A percentile compares a stretch with the other conserved stretches of the same genome.
phyloP scores from a whole-genome alignment of 2,888 invertebrate genomes.

The Gisinianus flammeolus region DNA sequence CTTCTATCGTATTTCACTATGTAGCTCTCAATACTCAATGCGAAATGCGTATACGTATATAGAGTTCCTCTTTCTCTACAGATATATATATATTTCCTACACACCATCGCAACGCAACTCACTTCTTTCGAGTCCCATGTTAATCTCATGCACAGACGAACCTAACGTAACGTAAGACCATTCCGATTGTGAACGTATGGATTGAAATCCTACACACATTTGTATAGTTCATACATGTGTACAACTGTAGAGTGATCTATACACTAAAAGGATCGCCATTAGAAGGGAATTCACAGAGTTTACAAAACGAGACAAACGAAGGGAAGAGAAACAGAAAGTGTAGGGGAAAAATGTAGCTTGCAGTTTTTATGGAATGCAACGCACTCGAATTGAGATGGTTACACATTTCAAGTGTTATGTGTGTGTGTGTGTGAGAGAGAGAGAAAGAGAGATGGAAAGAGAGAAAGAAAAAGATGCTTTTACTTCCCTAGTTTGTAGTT shows the following conservation, averaged over 20 bases:
- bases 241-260: background rate
- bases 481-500: background rate
- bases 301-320: background rate
- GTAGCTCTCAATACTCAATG: too few species aligned
- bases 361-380: background rate
- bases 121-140: too few species aligned
- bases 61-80: too few species aligned
- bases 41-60: too few species aligned
- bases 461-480: background rate
- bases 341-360: background rate
- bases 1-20: too few species aligned
- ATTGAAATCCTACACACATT: too few species aligned
- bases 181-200: too few species aligned
- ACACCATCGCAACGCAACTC: too few species aligned
- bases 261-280: background rate
- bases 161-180: too few species aligned
- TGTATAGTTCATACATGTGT: background rate
- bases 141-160: too few species aligned
- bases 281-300: background rate
- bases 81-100: too few species aligned
- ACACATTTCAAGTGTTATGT: background rate
- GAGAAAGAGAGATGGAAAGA: background rate
- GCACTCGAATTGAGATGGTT: background rate
- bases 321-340: background rate
- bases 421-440: background rate